A percentile compares a stretch with the other conserved stretches of the same genome.
Evolutionary conservation across 2,113 vertebrate genomes (phyloP).

Genomic region (Microcebus jonahi): DNA sequence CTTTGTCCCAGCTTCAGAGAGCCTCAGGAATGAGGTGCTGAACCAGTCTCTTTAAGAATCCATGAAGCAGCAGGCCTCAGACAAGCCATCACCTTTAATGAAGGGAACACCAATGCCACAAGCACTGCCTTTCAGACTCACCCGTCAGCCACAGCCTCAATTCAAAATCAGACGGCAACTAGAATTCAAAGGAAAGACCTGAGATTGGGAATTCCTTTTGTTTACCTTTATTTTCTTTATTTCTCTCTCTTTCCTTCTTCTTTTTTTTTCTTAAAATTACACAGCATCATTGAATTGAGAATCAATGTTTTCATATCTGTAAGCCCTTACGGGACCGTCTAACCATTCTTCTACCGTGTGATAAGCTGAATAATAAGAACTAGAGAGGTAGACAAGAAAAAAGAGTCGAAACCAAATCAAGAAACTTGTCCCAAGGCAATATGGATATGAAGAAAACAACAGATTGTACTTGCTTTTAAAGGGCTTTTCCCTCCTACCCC

Average conservation of each 20-base stretch:
- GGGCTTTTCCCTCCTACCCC: neutral
- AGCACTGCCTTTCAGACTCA: neutral
- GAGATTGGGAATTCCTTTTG: neutral
- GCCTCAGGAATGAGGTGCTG: neutral
- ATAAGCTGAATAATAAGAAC: neutral
- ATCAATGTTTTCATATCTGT: neutral
- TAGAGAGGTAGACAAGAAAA: neutral
- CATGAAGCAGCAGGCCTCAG: neutral
- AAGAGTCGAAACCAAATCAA: fast-evolving
- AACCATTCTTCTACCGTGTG: neutral
- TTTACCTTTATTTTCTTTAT: neutral
- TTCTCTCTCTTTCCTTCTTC: neutral
- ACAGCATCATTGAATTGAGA: slow-evolving; percentile 9
- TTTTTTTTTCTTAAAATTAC: neutral
- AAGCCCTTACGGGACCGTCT: neutral
- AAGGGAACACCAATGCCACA: neutral
- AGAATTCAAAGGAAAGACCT: slow-evolving; percentile 21
- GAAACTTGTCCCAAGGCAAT: neutral
- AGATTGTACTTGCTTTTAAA: neutral
- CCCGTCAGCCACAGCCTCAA: neutral
- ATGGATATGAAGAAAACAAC: neutral
- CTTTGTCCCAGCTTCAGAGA: slow-evolving; percentile 31
- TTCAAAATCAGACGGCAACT: neutral
- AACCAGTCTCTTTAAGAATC: neutral
- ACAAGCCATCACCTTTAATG: neutral